Evolutionary conservation across 2,888 invertebrate species (phyloP).

Genomic region (Mechanitis messenoides): DNA sequence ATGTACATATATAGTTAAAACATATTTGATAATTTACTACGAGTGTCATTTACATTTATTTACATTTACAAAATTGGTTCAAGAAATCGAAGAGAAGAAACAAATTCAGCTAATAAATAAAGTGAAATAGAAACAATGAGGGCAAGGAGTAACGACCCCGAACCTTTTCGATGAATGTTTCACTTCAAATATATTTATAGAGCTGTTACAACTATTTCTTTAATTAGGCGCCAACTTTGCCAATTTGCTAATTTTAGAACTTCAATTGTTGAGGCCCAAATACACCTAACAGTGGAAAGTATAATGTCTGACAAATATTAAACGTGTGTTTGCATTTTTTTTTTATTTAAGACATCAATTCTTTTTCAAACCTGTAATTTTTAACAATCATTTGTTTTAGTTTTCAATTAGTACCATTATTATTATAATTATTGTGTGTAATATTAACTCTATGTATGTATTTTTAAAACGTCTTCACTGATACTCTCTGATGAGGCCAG

Average conservation of each 20-base stretch:
- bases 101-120: slow-evolving; percentile 37
- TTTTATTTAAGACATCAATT: too few relatives aligned
- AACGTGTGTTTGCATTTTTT: too few relatives aligned
- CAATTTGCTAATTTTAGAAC: background rate
- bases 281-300: too few relatives aligned
- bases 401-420: too few relatives aligned
- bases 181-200: slow-evolving; percentile 32
- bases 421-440: slow-evolving; percentile 15
- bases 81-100: slow-evolving; percentile 9
- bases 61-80: background rate
- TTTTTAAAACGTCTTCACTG: slow-evolving; percentile 52
- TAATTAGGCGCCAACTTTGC: background rate
- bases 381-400: too few relatives aligned
- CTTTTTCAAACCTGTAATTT: too few relatives aligned
- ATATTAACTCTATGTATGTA: slow-evolving; percentile 43
- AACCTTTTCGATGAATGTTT: slow-evolving; percentile 67
- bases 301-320: too few relatives aligned
- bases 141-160: slow-evolving; percentile 69
- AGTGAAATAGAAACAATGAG: slow-evolving; percentile 57
- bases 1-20: too few relatives aligned
- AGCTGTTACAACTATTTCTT: slow-evolving; percentile 17
- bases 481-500: slow-evolving; percentile 63
- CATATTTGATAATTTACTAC: too few relatives aligned
- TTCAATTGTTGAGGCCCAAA: background rate
- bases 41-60: too few relatives aligned